A percentile compares a stretch with the other conserved stretches of the same genome.
Conservation (phyloP, 2,113 vertebrate species). For the Kryptolebias marmoratus region DNA sequence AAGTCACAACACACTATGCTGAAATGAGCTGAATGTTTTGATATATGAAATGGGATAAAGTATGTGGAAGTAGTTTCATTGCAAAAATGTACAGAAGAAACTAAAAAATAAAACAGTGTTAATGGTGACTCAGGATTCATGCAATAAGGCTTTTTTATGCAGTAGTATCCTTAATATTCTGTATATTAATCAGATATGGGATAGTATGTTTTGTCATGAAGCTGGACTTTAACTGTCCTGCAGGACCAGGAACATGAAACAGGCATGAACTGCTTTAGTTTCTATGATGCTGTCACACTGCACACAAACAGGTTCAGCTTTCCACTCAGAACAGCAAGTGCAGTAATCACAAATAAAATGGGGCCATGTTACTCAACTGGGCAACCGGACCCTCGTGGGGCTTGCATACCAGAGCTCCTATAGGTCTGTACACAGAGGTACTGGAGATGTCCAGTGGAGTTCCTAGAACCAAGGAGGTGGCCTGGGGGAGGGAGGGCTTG, state of each 20-base stretch:
- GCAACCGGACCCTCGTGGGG: slow-evolving; percentile 70
- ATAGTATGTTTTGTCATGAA: background rate
- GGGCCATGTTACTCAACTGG: slow-evolving; percentile 71
- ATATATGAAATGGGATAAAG: background rate
- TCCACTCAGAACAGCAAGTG: slow-evolving; percentile 49
- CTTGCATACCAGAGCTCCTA: slow-evolving; percentile 74
- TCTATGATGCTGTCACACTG: slow-evolving; percentile 24
- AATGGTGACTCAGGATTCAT: background rate
- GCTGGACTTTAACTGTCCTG: background rate
- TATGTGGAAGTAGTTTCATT: background rate
- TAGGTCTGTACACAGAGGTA: slow-evolving; percentile 71
- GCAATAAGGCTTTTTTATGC: background rate
- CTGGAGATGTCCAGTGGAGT: slow-evolving; percentile 69
- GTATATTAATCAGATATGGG: background rate
- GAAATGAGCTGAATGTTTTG: too few relatives aligned
- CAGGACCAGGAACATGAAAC: slow-evolving; percentile 20
- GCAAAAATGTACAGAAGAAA: too few relatives aligned
- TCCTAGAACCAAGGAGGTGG: slow-evolving; percentile 75
- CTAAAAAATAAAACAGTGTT: too few relatives aligned
- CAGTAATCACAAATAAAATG: slow-evolving; percentile 58
- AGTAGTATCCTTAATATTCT: background rate
- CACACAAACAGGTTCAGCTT: slow-evolving; percentile 37
- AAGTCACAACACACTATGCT: too few relatives aligned
- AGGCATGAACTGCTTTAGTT: slow-evolving; percentile 13
- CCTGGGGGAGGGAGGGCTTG: slow-evolving; percentile 60